Evolutionary conservation across 2,113 vertebrate species (phyloP).

Genomic region (Cyanistes caeruleus): DNA sequence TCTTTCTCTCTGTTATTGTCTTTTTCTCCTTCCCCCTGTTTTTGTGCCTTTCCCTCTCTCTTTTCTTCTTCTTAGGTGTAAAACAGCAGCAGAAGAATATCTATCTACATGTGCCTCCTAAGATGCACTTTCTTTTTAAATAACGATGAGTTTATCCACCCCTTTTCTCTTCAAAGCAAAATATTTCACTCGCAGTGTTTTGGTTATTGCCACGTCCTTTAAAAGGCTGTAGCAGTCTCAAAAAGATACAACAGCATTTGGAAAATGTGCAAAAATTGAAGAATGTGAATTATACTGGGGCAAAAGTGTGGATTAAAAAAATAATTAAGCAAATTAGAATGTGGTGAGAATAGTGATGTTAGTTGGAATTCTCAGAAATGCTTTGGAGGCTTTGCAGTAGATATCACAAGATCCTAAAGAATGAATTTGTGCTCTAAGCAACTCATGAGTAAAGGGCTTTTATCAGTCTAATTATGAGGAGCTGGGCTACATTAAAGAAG

Average conservation of each 20-base stretch:
- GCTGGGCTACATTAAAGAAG: neutral
- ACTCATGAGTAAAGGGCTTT: neutral
- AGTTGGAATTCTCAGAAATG: neutral
- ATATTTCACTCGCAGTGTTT: neutral
- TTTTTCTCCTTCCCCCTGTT: neutral
- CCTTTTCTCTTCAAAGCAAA: neutral
- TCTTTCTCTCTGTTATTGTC: conserved; percentile 61
- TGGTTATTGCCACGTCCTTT: neutral
- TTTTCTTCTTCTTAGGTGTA: conserved; percentile 61
- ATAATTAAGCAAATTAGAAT: neutral
- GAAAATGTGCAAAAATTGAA: neutral
- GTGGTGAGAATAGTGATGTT: neutral
- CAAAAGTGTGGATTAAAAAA: neutral
- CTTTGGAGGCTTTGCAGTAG: neutral
- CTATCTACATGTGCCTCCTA: conserved; percentile 34
- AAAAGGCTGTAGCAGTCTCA: neutral
- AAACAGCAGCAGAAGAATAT: conserved; percentile 32
- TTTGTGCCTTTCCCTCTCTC: conserved; percentile 31
- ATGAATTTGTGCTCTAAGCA: neutral
- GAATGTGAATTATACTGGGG: neutral
- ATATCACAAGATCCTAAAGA: neutral
- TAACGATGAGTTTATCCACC: neutral
- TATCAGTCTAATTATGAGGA: neutral
- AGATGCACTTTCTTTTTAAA: neutral
- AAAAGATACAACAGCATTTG: neutral